These are phyloP conservation scores for Caenorhabditis inopinata DNA, from an alignment of 1,140 invertebrate genomes.

Conservation along the genomic window DNA sequence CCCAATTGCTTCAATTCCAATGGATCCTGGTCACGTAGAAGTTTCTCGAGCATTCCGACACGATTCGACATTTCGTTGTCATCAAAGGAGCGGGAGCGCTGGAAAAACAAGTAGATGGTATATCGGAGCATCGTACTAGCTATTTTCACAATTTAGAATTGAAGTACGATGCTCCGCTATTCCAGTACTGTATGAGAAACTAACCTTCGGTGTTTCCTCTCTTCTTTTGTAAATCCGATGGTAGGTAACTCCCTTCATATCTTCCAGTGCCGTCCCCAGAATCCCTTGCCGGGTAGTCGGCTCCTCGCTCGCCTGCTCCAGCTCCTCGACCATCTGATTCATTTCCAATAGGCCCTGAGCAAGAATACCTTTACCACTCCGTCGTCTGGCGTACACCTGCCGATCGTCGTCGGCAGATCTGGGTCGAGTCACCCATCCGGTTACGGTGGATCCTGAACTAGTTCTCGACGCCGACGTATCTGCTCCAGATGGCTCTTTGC, in stretches of 20 bases:
- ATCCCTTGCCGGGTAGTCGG: not conserved
- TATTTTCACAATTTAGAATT: no score
- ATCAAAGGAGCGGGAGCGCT: conserved; percentile 16
- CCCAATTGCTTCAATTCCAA: not conserved
- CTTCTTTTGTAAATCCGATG: conserved; percentile 45
- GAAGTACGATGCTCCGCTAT: no score
- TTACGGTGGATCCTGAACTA: not conserved
- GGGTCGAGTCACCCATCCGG: not conserved
- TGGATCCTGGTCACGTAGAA: not conserved
- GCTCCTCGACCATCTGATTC: conserved; percentile 14
- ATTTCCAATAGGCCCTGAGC: not conserved
- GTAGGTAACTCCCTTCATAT: conserved; percentile 1
- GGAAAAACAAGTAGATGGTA: not conserved
- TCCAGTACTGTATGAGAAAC: no score
- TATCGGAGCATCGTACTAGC: no score
- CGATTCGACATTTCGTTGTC: not conserved
- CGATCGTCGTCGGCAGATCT: not conserved
- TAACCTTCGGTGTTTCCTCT: conserved; percentile 59
- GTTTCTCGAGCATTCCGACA: conserved; percentile 2
- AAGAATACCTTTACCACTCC: not conserved
- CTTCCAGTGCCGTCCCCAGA: not conserved
- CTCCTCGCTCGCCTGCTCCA: conserved; percentile 13
- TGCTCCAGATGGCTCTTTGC: not conserved
- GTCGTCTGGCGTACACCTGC: not conserved
- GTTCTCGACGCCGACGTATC: not conserved